These are phyloP conservation scores for Hypercompe scribonia DNA, from an alignment of 2,888 invertebrate species.

Conservation along the genomic window DNA sequence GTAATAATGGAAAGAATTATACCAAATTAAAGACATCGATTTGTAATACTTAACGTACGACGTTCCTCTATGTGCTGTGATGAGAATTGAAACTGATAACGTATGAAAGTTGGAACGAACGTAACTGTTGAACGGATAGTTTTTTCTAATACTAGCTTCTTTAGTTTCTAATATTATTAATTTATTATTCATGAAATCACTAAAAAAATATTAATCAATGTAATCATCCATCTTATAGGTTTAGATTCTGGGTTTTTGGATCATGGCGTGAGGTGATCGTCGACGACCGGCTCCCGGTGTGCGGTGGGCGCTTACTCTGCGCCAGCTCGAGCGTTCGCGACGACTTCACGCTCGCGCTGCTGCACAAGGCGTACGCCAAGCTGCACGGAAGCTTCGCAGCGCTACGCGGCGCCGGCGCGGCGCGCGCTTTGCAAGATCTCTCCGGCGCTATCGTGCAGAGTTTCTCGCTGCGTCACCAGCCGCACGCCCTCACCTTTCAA, in stretches of 20 bases:
- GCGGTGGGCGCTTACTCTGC: constrained; percentile 88
- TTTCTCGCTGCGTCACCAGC: constrained; percentile 88
- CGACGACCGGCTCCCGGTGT: constrained; percentile 92
- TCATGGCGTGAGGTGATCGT: constrained; percentile 91
- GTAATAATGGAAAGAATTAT: too few species aligned
- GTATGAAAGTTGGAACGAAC: not conserved
- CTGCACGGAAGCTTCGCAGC: constrained; percentile 90
- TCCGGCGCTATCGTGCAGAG: constrained; percentile 92
- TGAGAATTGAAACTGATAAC: not conserved
- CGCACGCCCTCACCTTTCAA: constrained; percentile 89
- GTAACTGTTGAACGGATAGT: not conserved
- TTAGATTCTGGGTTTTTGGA: constrained; percentile 93
- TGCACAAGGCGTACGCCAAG: constrained; percentile 65
- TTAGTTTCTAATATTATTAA: too few species aligned
- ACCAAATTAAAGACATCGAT: too few species aligned
- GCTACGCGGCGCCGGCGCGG: constrained; percentile 85
- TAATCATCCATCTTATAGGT: constrained; percentile 73
- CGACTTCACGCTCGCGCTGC: constrained; percentile 83
- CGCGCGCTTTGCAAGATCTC: constrained; percentile 90
- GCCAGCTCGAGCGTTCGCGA: constrained; percentile 78
- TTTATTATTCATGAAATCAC: too few species aligned
- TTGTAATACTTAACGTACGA: too few species aligned
- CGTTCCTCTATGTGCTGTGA: too few species aligned
- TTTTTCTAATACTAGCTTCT: not conserved
- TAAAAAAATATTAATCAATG: not conserved